Base-by-base conservation (phyloP, 2,888 invertebrate genomes). In the Orthosia gothica region DNA sequence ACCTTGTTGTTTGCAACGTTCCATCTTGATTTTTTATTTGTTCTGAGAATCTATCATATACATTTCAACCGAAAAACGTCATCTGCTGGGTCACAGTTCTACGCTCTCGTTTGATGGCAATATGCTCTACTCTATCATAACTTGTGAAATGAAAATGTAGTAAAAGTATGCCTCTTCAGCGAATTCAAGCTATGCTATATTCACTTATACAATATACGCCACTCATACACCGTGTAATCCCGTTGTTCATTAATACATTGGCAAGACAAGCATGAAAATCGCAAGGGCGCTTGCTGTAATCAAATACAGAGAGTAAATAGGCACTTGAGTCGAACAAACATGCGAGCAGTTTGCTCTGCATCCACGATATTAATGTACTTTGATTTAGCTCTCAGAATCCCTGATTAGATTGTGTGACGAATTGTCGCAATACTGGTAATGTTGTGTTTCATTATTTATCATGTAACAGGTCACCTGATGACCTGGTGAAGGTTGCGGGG, bases 181-280 rank as follows among this genome's bases (percentile, higher is more conserved):
- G 12, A 26, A 58, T 18, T 18, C 32, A 26, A 9, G 12, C 5
- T 26, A 9, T 58, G 4, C 16, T 18, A 26, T 32, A 32, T 40
- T 54, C n/a, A 20, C 23, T 18, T 15, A 9, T 55, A 74, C 13
- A 57, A 18, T 18, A 7, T 47, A 50, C 50, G 65, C 61, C 26
- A 50, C 54, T 72, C n/a, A 58, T 13, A 45, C 20, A 65, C 65
- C n/a, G 16, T 58, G 47, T 66, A 55, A 70, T 32, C 16, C n/a
- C 54, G 73, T 81, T 80, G 83, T 83, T 88, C 84, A 82, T 85
- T 82, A 84, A 85, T 77, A 82, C 67, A 67, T 73, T 75, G 79
- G 71, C 69, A 83, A 89, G 86, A 85, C 81, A 87, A 89, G 87
- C 90, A 87, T 87, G 90, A 89, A 87, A 85, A 82, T 87, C 81